A percentile compares a stretch with the other conserved stretches of the same genome.
Evolutionary conservation across 2,797 vertebrate genomes (phyloP).

Genomic region (Schizopygopsis pylzovi): DNA sequence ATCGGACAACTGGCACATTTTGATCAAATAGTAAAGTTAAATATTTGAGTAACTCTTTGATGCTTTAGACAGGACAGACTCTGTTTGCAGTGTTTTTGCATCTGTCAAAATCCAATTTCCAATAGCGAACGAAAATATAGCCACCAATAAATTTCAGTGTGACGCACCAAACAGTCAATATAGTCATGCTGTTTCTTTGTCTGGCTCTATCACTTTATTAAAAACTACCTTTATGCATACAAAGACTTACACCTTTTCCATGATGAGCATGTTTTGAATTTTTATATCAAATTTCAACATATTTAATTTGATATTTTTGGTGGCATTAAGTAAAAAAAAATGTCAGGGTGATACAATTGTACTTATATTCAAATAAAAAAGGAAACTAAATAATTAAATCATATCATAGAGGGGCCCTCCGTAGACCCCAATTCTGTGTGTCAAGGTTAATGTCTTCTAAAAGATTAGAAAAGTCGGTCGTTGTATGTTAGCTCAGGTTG

Average conservation of each 20-base stretch:
- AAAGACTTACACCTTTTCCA: too few relatives aligned
- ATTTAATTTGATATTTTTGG: not conserved
- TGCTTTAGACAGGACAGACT: not conserved
- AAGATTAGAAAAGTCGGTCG: not conserved
- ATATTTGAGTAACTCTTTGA: conserved; percentile 51
- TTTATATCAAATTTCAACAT: not conserved
- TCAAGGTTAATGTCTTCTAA: not conserved
- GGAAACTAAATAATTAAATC: too few relatives aligned
- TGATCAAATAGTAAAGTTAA: conserved; percentile 41
- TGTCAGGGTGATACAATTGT: too few relatives aligned
- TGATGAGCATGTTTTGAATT: not conserved
- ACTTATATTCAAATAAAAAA: too few relatives aligned
- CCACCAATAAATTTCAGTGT: not conserved
- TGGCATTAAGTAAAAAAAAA: not conserved
- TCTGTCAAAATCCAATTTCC: conserved; percentile 12
- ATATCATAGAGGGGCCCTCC: too few relatives aligned
- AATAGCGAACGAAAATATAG: conserved; percentile 8
- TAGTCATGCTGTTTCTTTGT: not conserved
- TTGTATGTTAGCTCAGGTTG: too few relatives aligned
- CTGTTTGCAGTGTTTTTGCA: conserved; percentile 7
- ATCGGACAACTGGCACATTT: conserved; percentile 31
- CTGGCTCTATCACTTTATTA: too few relatives aligned
- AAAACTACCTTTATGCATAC: not conserved
- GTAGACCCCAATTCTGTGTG: too few relatives aligned
- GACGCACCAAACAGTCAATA: not conserved